Conservation (phyloP, 2,113 vertebrate species). For the Triplophysa dalaica region DNA sequence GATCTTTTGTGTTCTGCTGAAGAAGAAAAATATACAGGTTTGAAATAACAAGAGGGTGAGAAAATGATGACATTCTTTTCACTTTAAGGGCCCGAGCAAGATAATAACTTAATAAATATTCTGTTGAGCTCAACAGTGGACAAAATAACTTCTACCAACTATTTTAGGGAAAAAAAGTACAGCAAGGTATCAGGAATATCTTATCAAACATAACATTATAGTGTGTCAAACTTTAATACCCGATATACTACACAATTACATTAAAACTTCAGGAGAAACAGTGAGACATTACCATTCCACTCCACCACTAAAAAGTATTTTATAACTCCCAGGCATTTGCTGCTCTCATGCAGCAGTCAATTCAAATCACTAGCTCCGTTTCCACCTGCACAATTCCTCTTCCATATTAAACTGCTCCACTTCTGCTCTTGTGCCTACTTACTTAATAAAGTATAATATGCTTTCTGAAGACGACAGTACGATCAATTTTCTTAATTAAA, state of each 20-base stretch:
- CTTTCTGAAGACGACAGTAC: conserved; percentile 48
- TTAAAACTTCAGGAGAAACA: conserved; percentile 37
- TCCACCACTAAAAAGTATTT: conserved; percentile 40
- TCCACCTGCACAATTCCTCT: background rate
- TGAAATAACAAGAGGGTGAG: too few relatives aligned
- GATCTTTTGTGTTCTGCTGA: too few relatives aligned
- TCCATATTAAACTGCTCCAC: conserved; percentile 40
- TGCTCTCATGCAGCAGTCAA: conserved; percentile 44
- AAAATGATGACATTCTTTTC: too few relatives aligned
- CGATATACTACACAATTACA: conserved; percentile 37
- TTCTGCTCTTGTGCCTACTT: conserved; percentile 44
- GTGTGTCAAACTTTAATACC: conserved; percentile 24
- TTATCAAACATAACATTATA: background rate
- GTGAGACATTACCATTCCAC: conserved; percentile 41
- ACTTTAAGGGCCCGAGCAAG: too few relatives aligned
- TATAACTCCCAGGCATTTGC: conserved; percentile 44
- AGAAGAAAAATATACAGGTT: too few relatives aligned
- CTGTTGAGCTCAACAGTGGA: too few relatives aligned
- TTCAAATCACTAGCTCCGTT: conserved; percentile 46
- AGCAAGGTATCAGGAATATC: conserved; percentile 19
- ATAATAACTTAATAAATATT: too few relatives aligned
- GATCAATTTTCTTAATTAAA: conserved; percentile 57
- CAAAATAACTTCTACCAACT: background rate
- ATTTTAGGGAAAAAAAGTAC: background rate
- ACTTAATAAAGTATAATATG: conserved; percentile 53